A percentile compares a stretch with the other conserved stretches of the same genome.
These are phyloP conservation scores for Grantiella picta DNA, from an alignment of 2,113 vertebrate genomes.

Conservation along the genomic window DNA sequence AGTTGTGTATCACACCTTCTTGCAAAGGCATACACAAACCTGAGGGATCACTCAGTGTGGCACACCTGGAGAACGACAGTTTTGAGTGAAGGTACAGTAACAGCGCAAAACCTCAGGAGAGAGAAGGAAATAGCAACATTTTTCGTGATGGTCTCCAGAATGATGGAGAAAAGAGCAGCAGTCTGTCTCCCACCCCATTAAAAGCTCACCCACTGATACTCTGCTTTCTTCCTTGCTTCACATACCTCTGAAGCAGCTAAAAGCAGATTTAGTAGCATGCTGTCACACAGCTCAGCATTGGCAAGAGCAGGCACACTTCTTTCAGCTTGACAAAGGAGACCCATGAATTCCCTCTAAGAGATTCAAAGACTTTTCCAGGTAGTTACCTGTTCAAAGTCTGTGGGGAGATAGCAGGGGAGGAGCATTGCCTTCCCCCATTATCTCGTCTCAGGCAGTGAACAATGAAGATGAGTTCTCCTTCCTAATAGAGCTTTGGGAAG, in stretches of 20 bases:
- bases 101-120: not conserved
- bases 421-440: constrained; percentile 39
- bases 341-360: constrained; percentile 57
- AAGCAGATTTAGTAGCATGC: constrained; percentile 55
- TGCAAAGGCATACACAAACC: not conserved
- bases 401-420: constrained; percentile 60
- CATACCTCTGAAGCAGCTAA: constrained; percentile 61
- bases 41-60: not conserved
- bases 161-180: constrained; percentile 69
- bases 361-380: constrained; percentile 51
- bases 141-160: constrained; percentile 67
- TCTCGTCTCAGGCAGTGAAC: constrained; percentile 2
- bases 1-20: not conserved
- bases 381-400: constrained; percentile 51
- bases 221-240: constrained; percentile 69
- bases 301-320: constrained; percentile 29
- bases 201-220: constrained; percentile 66
- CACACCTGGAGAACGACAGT: not conserved
- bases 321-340: constrained; percentile 58
- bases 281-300: constrained; percentile 50
- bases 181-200: constrained; percentile 71
- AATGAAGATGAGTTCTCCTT: not conserved
- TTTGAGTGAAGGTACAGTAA: not conserved
- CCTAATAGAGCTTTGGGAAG: constrained; percentile 15
- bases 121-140: constrained; percentile 43